Evolutionary conservation across 2,113 vertebrate genomes (phyloP).

Genomic region (Typhlomys cinereus): DNA sequence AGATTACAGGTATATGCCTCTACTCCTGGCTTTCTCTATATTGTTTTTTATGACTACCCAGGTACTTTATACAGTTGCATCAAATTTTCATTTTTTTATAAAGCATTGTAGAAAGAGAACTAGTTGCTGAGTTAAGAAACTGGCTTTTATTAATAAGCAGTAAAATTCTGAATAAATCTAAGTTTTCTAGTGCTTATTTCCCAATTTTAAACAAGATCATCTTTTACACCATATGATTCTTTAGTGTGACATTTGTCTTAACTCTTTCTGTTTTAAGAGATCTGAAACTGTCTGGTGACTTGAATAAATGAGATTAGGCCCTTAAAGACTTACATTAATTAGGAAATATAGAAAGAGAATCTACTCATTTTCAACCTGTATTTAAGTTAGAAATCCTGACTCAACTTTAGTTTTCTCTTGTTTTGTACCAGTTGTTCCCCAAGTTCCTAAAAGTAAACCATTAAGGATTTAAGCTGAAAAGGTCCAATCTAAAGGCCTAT

Average conservation of each 20-base stretch:
- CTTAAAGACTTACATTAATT: slow-evolving; percentile 51
- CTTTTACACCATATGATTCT: background rate
- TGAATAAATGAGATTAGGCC: slow-evolving; percentile 4
- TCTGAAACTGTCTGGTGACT: background rate
- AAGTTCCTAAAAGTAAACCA: slow-evolving; percentile 22
- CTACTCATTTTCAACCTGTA: background rate
- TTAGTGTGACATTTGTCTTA: slow-evolving; percentile 39
- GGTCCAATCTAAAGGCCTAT: background rate
- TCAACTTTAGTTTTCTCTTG: slow-evolving; percentile 36
- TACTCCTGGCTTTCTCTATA: background rate
- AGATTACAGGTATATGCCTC: background rate
- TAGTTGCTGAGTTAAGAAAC: background rate
- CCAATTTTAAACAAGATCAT: background rate
- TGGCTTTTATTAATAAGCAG: slow-evolving; percentile 8
- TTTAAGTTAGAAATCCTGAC: background rate
- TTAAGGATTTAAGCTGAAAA: slow-evolving; percentile 1
- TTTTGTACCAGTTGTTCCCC: slow-evolving; percentile 23
- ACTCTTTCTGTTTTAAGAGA: background rate
- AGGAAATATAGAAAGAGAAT: slow-evolving; percentile 39
- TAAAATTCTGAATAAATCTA: slow-evolving; percentile 34
- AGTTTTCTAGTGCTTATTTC: slow-evolving; percentile 31
- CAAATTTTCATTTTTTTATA: background rate
- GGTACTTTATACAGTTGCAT: background rate
- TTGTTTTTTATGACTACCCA: slow-evolving; percentile 23
- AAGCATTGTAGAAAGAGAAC: background rate